Evolutionary conservation across 2,888 invertebrate genomes (phyloP).

Genomic region (Leptopterna dolabrata): DNA sequence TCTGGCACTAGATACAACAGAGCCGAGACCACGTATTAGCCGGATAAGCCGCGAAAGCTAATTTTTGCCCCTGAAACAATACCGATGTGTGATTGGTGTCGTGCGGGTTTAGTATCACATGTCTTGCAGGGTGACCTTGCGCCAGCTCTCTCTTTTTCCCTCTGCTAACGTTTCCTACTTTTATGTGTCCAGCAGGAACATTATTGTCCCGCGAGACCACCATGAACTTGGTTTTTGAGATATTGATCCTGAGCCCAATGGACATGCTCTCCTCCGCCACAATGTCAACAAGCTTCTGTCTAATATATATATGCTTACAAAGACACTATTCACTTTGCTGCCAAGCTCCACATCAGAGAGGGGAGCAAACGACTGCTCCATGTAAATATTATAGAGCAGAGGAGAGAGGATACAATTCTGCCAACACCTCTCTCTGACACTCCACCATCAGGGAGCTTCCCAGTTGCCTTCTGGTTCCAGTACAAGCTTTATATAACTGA

Average conservation of each 20-base stretch:
- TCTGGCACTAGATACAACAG: too few species aligned
- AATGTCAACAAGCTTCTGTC: background rate
- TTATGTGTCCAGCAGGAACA: background rate
- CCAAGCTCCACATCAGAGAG: too few species aligned
- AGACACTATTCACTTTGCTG: too few species aligned
- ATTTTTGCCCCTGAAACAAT: too few species aligned
- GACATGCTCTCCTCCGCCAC: background rate
- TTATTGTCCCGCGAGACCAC: background rate
- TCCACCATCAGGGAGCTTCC: conserved; percentile 8
- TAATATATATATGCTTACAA: background rate
- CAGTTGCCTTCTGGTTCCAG: background rate
- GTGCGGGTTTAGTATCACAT: too few species aligned
- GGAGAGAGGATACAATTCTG: background rate
- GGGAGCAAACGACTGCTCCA: background rate
- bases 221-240: background rate
- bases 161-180: background rate
- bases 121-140: too few species aligned
- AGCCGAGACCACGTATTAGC: too few species aligned
- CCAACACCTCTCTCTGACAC: background rate
- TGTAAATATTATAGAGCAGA: background rate
- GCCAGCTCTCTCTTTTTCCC: too few species aligned
- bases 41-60: too few species aligned
- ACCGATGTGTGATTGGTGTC: too few species aligned
- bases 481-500: background rate
- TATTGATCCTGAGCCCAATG: background rate